Percentiles rank a stretch among this genome's conserved stretches.
Evolutionary conservation across 2,113 vertebrate genomes (phyloP).

Genomic region (Silurus meridionalis): DNA sequence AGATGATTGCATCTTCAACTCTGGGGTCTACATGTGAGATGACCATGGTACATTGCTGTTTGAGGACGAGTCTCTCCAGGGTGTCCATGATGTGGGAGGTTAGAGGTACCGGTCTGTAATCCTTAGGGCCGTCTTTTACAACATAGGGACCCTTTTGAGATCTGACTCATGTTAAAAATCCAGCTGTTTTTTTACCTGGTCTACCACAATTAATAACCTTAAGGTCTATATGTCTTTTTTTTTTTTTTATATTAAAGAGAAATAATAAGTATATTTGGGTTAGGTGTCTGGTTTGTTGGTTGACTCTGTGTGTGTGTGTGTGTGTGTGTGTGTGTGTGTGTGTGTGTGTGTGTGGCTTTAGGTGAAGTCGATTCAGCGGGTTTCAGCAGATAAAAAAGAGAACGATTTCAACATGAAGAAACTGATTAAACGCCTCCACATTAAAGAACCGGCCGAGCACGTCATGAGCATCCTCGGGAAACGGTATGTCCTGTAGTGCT

Average conservation of each 20-base stretch:
- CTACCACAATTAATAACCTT: too few relatives aligned
- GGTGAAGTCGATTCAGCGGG: neutral
- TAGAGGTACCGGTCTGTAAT: too few relatives aligned
- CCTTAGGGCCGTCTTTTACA: too few relatives aligned
- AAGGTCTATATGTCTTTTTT: neutral
- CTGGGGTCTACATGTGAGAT: too few relatives aligned
- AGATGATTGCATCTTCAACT: too few relatives aligned
- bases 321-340: constrained; percentile 27
- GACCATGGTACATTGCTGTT: too few relatives aligned
- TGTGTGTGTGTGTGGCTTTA: constrained; percentile 40
- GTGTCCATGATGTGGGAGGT: too few relatives aligned
- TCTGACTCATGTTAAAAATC: too few relatives aligned
- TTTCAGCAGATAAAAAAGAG: constrained; percentile 68
- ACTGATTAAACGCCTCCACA: constrained; percentile 79
- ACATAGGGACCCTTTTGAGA: too few relatives aligned
- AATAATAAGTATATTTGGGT: neutral
- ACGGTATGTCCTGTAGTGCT: constrained; percentile 65
- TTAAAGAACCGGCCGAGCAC: constrained; percentile 78
- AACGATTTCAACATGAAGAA: constrained; percentile 81
- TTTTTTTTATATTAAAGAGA: neutral
- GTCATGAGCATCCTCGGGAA: constrained; percentile 84
- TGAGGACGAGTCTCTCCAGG: too few relatives aligned
- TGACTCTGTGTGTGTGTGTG: constrained; percentile 1
- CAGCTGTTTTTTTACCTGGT: too few relatives aligned
- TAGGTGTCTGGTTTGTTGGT: neutral